Conservation (phyloP, 2,797 vertebrate species). For the Lepilemur septentrionalis region DNA sequence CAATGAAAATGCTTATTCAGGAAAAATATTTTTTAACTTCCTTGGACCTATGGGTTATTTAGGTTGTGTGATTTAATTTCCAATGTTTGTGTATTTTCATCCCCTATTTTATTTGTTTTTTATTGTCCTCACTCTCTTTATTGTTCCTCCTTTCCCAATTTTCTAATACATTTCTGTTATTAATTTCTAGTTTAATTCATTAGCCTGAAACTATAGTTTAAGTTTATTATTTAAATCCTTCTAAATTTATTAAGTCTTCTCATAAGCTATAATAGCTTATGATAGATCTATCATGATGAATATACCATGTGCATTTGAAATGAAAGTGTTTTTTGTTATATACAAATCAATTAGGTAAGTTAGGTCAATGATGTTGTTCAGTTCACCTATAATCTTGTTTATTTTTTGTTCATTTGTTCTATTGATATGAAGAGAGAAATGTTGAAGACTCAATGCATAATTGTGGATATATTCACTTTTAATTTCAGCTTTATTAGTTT, state of each 20-base stretch:
- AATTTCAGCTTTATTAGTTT: background rate
- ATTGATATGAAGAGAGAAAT: background rate
- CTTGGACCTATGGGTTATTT: background rate
- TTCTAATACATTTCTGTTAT: background rate
- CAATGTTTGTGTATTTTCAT: background rate
- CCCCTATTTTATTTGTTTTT: too few relatives aligned
- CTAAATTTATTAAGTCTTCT: background rate
- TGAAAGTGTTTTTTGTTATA: background rate
- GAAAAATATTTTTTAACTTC: background rate
- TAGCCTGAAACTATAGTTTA: background rate
- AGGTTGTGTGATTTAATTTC: background rate
- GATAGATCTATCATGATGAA: background rate
- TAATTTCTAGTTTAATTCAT: background rate
- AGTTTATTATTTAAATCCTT: background rate
- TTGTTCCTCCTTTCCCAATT: background rate
- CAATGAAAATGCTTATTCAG: background rate
- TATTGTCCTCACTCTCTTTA: too few relatives aligned
- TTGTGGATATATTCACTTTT: background rate
- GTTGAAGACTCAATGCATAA: background rate
- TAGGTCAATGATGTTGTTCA: background rate
- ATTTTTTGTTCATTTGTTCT: background rate
- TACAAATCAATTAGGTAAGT: background rate
- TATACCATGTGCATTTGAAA: background rate
- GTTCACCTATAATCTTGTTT: background rate
- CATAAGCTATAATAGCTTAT: background rate